Evolutionary conservation across 2,797 vertebrate genomes (phyloP), one percentile per base, ranked within the genome.

Genomic region (Rhabdomys pumilio): DNA sequence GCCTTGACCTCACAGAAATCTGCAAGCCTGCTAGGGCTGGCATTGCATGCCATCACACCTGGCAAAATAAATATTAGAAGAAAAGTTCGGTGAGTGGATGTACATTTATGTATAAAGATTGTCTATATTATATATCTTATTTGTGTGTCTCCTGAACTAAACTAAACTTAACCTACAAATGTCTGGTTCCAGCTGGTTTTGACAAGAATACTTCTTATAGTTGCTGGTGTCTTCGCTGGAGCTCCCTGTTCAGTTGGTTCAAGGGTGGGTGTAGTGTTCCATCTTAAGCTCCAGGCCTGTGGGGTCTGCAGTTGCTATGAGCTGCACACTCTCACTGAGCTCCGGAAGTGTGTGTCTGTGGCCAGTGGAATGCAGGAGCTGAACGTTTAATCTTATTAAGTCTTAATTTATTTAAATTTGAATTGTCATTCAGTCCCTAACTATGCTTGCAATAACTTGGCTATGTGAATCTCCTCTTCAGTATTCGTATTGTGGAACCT

Each of bases 61-160:
- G 67, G 38, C 50, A 41, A 55, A 19, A 57, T 55, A 57, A 38
- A 55, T 86, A 24, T 24, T 85, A 53, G 14, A 14, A 4, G 34
- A 69, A 13, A 72, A 3, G 20, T 19, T 34, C 29, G 34, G 50
- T 63, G 34, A 81, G 80, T 69, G 31, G 59, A 79, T 34, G 50
- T 81, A 72, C 31, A 53, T 76, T 73, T 69, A 80, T 89, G 8
- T 84, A 89, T 82, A 44, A 91, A 86, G 89, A 67, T 44, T 73
- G 20, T 84, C 92, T 57, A 84, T n/a, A n/a, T 67, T 87, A 93
- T 77, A n/a, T 47, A 84, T 3, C 47, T 38, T 97, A 91, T 95
- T 65, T 38, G 80, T 9, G 8, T 90, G 17, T 67, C 14, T 96
- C 38, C 14, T 65, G 55, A 59, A 88, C 53, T 59, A 69, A 95